Evolutionary conservation across 2,797 vertebrate species (phyloP), one percentile per base, ranked within the genome.

Genomic region (Chrysocyon brachyurus): DNA sequence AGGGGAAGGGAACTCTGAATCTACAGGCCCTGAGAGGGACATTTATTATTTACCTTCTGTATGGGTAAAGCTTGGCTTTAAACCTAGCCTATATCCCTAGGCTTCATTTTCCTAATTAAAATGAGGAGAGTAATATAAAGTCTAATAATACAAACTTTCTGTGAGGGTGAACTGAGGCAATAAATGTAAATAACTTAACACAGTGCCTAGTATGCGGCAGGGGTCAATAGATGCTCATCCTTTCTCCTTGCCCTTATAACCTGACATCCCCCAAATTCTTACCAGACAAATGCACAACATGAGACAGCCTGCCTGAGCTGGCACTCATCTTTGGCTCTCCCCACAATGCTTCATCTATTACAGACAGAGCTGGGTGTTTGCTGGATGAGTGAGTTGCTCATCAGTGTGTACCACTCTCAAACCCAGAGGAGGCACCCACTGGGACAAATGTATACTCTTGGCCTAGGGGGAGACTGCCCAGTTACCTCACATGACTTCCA

Each of bases 41-140:
- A 72, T 14, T 64, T 36, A 36, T 24, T 87, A 22, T 91, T 92
- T 77, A 56, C 12, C n/a, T 22, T 87, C 22, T 56, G 54, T 4
- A 16, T 11, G 12, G 56, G 66, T 2, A 22, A 95, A 87, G 61
- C 26, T n/a, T 84, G 64, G 56, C 22, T 84, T 75, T 79, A 78
- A 90, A 33, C 16, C 24, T 36, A 77, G 49, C 57, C 19, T 61
- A 24, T 17, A 72, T n/a, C 31, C 28, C n/a, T 3, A 66, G 31
- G 46, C n/a, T 79, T n/a, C 31, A 22, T 90, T 97, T 83, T 59
- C 57, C 19, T 91, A 56, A 93, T 11, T 77, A 70, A 93, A 86
- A 46, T 19, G 33, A 92, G 36, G 19, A 64, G 36, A 66, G 78
- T 26, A 57, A 84, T 17, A 70, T 5, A 87, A 81, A 64, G 49